Evolutionary conservation across 1,140 invertebrate species (phyloP).

Genomic region (Drosophila watanabei): DNA sequence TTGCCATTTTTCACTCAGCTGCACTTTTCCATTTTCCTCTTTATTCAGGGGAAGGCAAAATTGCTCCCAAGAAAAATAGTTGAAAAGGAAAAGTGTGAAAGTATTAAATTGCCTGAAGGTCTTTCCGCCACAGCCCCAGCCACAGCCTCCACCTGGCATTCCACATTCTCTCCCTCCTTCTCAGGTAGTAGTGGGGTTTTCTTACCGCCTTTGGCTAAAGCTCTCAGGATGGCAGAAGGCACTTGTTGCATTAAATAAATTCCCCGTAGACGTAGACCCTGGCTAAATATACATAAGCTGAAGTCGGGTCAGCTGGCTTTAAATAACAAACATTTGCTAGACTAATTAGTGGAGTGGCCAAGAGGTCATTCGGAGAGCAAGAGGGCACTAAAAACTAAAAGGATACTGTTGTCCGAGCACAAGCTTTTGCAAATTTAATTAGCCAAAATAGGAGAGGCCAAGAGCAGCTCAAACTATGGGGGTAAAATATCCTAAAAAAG

Average conservation of each 20-base stretch:
- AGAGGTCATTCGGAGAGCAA: constrained; percentile 36
- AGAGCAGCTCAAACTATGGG: neutral
- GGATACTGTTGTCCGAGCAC: constrained; percentile 44
- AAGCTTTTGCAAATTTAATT: constrained; percentile 66
- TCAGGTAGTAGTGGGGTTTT: constrained; percentile 13
- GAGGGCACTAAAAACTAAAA: constrained; percentile 49
- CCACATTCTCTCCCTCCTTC: neutral
- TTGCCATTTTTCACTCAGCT: constrained; percentile 15
- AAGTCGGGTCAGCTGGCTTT: constrained; percentile 29
- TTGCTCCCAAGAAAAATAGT: constrained; percentile 22
- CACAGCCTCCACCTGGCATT: neutral
- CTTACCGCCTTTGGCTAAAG: constrained; percentile 14
- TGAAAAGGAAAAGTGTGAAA: constrained; percentile 29
- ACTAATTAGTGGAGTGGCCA: constrained; percentile 55
- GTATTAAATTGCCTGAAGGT: constrained; percentile 34
- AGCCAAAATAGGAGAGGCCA: constrained; percentile 17
- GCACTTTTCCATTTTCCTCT: constrained; percentile 6
- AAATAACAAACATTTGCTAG: constrained; percentile 40
- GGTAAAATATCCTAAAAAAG: neutral
- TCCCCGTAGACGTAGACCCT: neutral
- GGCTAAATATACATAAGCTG: constrained; percentile 12
- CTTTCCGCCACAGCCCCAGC: constrained; percentile 1
- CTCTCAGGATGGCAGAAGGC: constrained; percentile 24
- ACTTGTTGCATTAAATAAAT: constrained; percentile 57
- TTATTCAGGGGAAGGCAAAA: constrained; percentile 1